Conservation (phyloP, 2,797 vertebrate species). For the Argentina silus region DNA sequence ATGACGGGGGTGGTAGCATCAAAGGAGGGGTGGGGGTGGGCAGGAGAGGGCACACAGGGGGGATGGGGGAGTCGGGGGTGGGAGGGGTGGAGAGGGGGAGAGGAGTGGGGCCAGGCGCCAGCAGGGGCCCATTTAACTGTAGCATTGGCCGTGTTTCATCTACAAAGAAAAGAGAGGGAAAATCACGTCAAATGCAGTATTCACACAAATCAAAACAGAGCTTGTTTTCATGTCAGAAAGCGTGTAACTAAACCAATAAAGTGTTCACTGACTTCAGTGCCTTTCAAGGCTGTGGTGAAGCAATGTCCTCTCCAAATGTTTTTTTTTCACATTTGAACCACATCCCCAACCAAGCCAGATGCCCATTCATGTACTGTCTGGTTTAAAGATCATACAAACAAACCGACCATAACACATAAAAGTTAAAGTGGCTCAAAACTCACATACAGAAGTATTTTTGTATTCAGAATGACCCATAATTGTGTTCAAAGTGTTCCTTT, state of each 20-base stretch:
- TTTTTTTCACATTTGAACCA: conserved; percentile 32
- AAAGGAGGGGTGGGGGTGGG: conserved; percentile 57
- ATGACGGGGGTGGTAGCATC: conserved; percentile 59
- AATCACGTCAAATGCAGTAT: not conserved
- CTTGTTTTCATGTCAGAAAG: conserved; percentile 10
- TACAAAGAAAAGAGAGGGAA: conserved; percentile 48
- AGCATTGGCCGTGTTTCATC: conserved; percentile 70
- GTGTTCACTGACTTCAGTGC: conserved; percentile 31
- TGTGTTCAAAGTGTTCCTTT: conserved; percentile 40
- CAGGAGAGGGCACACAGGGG: conserved; percentile 66
- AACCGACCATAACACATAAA: conserved; percentile 24
- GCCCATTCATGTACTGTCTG: conserved; percentile 27
- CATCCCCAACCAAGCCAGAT: conserved; percentile 26
- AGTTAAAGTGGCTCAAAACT: conserved; percentile 9
- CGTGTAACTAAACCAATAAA: conserved; percentile 27
- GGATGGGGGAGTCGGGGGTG: conserved; percentile 67
- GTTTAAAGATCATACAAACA: conserved; percentile 44
- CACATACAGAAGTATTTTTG: conserved; percentile 36
- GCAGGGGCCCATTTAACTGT: conserved; percentile 66
- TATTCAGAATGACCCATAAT: conserved; percentile 33
- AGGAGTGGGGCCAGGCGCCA: conserved; percentile 62
- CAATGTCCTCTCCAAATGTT: not conserved
- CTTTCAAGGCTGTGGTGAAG: conserved; percentile 29
- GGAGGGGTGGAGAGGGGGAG: conserved; percentile 68
- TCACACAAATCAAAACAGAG: conserved; percentile 20